These are phyloP conservation scores for Siniperca chuatsi DNA, from an alignment of 2,113 vertebrate genomes.

Conservation along the genomic window DNA sequence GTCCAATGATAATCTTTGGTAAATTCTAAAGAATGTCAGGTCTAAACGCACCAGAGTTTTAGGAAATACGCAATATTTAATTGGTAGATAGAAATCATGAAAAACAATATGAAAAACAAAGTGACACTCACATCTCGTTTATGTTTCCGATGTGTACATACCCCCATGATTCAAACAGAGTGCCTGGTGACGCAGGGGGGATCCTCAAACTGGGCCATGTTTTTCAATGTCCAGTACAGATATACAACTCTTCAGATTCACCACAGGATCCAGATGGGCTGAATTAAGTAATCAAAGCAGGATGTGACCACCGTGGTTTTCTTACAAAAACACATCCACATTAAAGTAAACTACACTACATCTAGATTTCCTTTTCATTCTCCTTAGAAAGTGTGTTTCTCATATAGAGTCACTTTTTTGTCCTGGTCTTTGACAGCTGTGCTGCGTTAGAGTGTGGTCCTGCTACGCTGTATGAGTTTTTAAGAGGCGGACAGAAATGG, in stretches of 20 bases:
- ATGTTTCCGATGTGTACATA: neutral
- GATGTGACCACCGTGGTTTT: conserved; percentile 65
- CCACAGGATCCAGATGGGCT: conserved; percentile 66
- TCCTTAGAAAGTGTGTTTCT: conserved; percentile 24
- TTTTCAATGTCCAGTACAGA: conserved; percentile 25
- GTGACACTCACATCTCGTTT: neutral
- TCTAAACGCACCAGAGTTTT: neutral
- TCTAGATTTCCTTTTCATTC: conserved; percentile 44
- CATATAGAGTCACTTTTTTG: neutral
- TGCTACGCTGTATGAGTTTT: conserved; percentile 6
- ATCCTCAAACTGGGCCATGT: conserved; percentile 32
- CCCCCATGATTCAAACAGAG: conserved; percentile 11
- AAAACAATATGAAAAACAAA: neutral
- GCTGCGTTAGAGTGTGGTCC: conserved; percentile 26
- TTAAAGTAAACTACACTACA: conserved; percentile 59
- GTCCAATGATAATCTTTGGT: neutral
- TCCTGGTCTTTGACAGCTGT: conserved; percentile 32
- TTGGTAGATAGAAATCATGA: neutral
- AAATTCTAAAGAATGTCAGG: neutral
- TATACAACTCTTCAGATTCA: conserved; percentile 48
- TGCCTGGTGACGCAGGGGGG: neutral
- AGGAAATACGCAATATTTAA: neutral
- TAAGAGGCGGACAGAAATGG: conserved; percentile 9
- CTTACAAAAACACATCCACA: conserved; percentile 62
- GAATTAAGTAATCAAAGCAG: conserved; percentile 68